These are phyloP conservation scores for Cephus spinipes DNA, from an alignment of 2,888 invertebrate genomes.

Conservation along the genomic window DNA sequence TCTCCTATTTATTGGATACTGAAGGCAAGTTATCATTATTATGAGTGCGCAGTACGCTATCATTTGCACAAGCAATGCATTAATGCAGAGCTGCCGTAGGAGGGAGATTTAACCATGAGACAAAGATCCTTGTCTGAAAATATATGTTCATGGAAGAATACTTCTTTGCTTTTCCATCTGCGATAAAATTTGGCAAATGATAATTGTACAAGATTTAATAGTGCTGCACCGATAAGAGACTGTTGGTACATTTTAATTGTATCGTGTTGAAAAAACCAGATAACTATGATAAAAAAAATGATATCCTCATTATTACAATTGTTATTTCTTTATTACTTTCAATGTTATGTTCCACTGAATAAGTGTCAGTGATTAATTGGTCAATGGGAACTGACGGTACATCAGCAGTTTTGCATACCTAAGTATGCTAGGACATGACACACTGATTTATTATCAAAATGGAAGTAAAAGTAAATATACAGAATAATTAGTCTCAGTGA, in stretches of 20 bases:
- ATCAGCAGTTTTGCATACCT: too few relatives aligned
- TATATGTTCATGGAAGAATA: not conserved
- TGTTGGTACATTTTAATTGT: not conserved
- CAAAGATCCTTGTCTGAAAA: not conserved
- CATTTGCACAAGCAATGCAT: not conserved
- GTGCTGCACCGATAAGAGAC: not conserved
- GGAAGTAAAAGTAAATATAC: not conserved
- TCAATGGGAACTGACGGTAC: not conserved
- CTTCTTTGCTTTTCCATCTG: not conserved
- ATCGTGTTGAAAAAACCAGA: not conserved
- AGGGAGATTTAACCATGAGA: not conserved
- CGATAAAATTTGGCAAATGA: not conserved
- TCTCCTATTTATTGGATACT: not conserved
- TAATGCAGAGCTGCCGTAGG: not conserved
- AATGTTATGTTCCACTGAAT: not conserved
- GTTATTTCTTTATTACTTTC: not conserved
- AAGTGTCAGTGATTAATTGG: not conserved
- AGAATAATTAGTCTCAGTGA: not conserved
- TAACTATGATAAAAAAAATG: not conserved
- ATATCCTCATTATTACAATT: not conserved
- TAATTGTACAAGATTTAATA: not conserved
- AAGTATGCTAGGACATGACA: not conserved
- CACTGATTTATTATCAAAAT: not conserved
- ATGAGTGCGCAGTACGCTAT: not conserved
- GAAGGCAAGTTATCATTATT: not conserved